A percentile compares a stretch with the other conserved stretches of the same genome.
Evolutionary conservation across 2,888 invertebrate genomes (phyloP).

Genomic region (Orchestes rusci): DNA sequence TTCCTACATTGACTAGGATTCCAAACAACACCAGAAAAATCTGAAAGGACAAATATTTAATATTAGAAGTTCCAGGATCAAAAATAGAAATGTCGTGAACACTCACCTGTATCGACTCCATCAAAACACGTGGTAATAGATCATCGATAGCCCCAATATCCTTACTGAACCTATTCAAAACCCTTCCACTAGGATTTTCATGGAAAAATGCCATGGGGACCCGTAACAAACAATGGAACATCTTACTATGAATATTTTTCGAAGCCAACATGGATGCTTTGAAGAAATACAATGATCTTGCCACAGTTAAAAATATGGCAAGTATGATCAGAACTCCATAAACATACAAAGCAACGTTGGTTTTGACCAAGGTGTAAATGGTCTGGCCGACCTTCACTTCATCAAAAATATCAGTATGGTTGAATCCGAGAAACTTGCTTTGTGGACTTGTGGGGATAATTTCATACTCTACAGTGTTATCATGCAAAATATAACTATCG

Average conservation of each 20-base stretch:
- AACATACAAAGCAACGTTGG: conserved; percentile 36
- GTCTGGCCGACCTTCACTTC: conserved; percentile 18
- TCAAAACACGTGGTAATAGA: conserved; percentile 55
- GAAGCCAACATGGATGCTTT: conserved; percentile 71
- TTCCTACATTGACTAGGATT: conserved; percentile 59
- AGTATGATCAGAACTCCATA: conserved; percentile 52
- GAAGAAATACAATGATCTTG: conserved; percentile 62
- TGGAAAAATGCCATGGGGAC: conserved; percentile 68
- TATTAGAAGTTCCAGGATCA: neutral
- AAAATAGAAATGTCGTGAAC: neutral
- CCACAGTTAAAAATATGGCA: conserved; percentile 52
- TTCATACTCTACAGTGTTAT: too few species aligned
- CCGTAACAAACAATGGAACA: conserved; percentile 64
- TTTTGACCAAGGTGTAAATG: conserved; percentile 25
- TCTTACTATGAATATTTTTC: conserved; percentile 63
- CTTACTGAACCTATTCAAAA: conserved; percentile 75
- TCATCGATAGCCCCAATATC: conserved; percentile 77
- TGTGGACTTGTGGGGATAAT: neutral
- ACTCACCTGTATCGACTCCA: conserved; percentile 55
- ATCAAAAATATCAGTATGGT: conserved; percentile 19
- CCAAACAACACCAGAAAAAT: conserved; percentile 61
- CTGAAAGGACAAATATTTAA: conserved; percentile 42
- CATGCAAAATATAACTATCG: too few species aligned
- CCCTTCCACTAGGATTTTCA: conserved; percentile 71
- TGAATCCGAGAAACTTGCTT: conserved; percentile 8